A percentile compares a stretch with the other conserved stretches of the same genome.
Evolutionary conservation across 2,113 vertebrate genomes (phyloP).

Genomic region (Dicaeum eximium): DNA sequence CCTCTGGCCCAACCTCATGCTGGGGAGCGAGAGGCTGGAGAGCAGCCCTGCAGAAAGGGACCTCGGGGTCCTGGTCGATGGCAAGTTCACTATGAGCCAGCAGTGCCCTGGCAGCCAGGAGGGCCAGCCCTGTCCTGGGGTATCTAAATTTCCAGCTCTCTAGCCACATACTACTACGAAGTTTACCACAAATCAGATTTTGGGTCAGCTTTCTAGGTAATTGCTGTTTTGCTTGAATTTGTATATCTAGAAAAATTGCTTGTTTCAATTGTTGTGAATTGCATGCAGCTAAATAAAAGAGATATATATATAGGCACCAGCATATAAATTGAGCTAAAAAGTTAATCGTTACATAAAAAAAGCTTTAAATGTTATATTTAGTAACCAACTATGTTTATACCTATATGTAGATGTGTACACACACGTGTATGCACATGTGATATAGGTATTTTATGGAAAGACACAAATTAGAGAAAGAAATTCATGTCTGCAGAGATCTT

Average conservation of each 20-base stretch:
- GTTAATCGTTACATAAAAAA: background rate
- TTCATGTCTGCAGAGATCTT: background rate
- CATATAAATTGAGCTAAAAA: background rate
- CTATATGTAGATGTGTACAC: background rate
- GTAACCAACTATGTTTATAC: background rate
- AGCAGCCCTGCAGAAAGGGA: background rate
- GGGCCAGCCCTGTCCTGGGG: fast-evolving
- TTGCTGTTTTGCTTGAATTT: background rate
- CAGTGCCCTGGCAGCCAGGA: background rate
- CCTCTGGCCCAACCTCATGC: background rate
- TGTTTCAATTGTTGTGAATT: background rate
- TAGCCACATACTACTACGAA: background rate
- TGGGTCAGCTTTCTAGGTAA: background rate
- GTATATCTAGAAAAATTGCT: background rate
- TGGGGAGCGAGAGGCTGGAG: background rate
- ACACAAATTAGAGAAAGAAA: background rate
- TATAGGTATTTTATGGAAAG: background rate
- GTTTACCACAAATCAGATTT: background rate
- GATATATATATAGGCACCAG: background rate
- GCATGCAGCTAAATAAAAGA: background rate
- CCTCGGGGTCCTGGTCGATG: fast-evolving
- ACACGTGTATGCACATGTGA: background rate
- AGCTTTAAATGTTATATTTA: background rate
- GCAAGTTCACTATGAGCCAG: background rate
- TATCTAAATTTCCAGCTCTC: background rate